These are phyloP conservation scores for Echeneis naucrates DNA, from an alignment of 2,797 vertebrate genomes.

Conservation along the genomic window DNA sequence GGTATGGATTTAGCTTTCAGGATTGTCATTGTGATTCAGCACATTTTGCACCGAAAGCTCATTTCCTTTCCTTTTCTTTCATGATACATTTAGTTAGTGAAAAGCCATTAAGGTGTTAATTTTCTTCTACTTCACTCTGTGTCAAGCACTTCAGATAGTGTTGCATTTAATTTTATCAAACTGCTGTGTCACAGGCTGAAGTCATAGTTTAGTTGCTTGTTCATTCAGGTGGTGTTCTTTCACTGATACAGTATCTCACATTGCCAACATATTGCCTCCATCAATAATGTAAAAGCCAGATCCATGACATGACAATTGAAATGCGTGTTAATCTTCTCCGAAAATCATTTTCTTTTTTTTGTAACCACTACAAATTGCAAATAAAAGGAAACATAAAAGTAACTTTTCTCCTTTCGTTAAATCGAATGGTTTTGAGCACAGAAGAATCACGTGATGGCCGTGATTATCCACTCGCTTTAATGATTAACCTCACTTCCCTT, in stretches of 20 bases:
- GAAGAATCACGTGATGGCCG: background rate
- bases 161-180: conserved; percentile 2
- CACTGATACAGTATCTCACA: background rate
- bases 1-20: background rate
- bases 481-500: background rate
- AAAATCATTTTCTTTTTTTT: background rate
- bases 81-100: background rate
- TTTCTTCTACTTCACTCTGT: background rate
- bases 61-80: background rate
- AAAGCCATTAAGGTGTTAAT: background rate
- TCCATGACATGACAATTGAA: background rate
- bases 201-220: background rate
- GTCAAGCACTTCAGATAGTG: background rate
- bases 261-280: background rate
- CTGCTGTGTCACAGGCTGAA: background rate
- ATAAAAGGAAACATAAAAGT: background rate
- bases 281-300: background rate
- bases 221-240: background rate
- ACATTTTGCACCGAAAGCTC: background rate
- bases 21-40: background rate
- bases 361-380: background rate
- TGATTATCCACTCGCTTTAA: background rate
- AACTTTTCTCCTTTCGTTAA: background rate
- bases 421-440: background rate
- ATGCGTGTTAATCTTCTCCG: too few relatives aligned